Evolutionary conservation across 1,140 invertebrate species (phyloP), one percentile per base, ranked within the genome.

Genomic region (Pseudomyrmex pallidus): DNA sequence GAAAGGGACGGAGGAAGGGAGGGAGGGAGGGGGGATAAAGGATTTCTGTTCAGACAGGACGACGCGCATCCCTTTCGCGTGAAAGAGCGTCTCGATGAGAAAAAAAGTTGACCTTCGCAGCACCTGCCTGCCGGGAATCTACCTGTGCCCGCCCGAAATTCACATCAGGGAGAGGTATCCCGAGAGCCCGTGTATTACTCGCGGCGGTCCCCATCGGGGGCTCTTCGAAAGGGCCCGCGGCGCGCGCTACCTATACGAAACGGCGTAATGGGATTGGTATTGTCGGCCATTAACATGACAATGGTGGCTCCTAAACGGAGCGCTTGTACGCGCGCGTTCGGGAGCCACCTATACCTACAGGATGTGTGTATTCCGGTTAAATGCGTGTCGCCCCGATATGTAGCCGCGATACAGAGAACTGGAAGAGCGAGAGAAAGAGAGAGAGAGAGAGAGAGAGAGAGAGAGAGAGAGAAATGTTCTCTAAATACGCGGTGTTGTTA

Each of bases 401-500:
- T 90, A 84, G 73, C 78, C 35, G 46, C 67, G 90, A 93, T 92
- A 92, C 85, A 83, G 56, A 35, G 35, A 35, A 74, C 68, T 5
- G 9, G 35, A 67, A 52, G 35, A 35, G 35, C 35, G 5, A 52
- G n/a, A 63, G 73, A 35, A 50, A 70, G 20, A 70, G 2, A 70
- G 20, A 54, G 64, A 50, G 7, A 50, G 46, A 46, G 44, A 48
- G 20, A 61, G 9, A 22, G 4, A 15, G 57, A 35, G 73, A 64
- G 73, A 48, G 44, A n/a, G 17, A 44, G 13, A 62, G 20, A 74
- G 56, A 86, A 80, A 44, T 77, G 82, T 82, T 35, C 86, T 89
- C 90, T 87, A 93, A 93, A 92, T 90, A 91, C 82, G 80, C 83
- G 84, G 64, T 88, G 74, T 93, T 93, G 92, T 93, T 93, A 93